phyloP scores from a whole-genome alignment of 2,113 vertebrate genomes.

The Hyperoodon ampullatus region DNA sequence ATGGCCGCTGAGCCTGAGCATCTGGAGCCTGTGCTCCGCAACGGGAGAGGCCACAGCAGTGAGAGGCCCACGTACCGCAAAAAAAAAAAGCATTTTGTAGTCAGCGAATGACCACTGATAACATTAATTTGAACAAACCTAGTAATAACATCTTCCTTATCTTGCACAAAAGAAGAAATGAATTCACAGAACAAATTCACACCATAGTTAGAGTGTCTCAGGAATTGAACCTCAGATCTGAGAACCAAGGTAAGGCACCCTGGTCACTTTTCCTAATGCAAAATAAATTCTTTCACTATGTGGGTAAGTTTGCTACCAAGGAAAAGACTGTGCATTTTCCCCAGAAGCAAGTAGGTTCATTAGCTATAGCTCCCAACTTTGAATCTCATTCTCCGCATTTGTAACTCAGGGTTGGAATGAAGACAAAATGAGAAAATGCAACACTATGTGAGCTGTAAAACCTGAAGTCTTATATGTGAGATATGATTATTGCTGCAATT shows the following conservation, averaged over 20 bases:
- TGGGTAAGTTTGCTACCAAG: neutral
- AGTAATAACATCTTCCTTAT: neutral
- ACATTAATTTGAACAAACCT: neutral
- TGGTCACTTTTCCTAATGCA: neutral
- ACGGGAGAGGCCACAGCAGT: no score
- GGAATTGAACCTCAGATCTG: neutral
- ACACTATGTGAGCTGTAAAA: rapidly evolving
- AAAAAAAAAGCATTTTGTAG: neutral
- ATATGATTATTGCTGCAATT: rapidly evolving
- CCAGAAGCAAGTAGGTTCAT: neutral
- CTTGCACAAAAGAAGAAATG: neutral
- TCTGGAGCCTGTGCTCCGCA: no score
- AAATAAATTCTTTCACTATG: neutral
- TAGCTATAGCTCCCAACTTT: rapidly evolving
- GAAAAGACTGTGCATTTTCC: neutral
- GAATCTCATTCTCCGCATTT: neutral
- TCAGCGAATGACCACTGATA: neutral
- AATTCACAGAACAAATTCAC: neutral
- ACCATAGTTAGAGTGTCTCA: neutral
- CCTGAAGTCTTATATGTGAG: rapidly evolving
- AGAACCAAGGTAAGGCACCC: rapidly evolving
- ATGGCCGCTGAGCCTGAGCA: no score
- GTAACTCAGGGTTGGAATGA: neutral
- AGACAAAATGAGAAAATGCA: neutral
- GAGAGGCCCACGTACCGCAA: no score